Conservation (phyloP, 2,888 invertebrate species). For the Lasioglossum pauxillum region DNA sequence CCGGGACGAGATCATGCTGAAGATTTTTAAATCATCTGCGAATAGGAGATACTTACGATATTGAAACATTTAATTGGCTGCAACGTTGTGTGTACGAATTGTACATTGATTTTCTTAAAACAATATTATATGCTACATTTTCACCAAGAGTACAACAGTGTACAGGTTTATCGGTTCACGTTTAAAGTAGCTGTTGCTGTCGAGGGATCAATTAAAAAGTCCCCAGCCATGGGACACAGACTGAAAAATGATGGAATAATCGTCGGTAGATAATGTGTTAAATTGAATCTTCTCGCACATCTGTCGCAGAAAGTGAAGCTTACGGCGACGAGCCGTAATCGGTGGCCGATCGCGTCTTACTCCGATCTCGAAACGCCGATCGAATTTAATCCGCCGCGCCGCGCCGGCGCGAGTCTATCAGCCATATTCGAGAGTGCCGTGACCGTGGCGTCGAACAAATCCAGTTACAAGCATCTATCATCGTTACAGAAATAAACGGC, state of each 20-base stretch:
- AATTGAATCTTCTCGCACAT: background rate
- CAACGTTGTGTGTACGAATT: background rate
- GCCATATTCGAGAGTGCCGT: background rate
- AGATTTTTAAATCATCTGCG: too few relatives aligned
- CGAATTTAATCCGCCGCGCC: conserved; percentile 1
- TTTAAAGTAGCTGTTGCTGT: too few relatives aligned
- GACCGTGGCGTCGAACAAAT: background rate
- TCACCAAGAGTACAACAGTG: too few relatives aligned
- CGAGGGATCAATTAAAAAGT: too few relatives aligned
- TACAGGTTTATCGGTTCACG: too few relatives aligned
- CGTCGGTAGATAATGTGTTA: background rate
- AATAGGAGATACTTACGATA: too few relatives aligned
- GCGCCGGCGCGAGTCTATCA: background rate
- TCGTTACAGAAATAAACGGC: conserved; percentile 2
- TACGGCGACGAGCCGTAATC: background rate
- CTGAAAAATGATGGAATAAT: too few relatives aligned
- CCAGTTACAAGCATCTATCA: conserved; percentile 7
- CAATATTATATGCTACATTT: too few relatives aligned
- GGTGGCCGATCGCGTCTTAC: background rate
- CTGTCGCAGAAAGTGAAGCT: background rate
- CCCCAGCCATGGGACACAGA: too few relatives aligned
- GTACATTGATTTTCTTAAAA: too few relatives aligned
- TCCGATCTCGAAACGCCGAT: background rate
- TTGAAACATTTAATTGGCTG: background rate
- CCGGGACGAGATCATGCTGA: too few relatives aligned